These are phyloP conservation scores for Lethrus apterus DNA, from an alignment of 1,140 invertebrate species.

Conservation along the genomic window DNA sequence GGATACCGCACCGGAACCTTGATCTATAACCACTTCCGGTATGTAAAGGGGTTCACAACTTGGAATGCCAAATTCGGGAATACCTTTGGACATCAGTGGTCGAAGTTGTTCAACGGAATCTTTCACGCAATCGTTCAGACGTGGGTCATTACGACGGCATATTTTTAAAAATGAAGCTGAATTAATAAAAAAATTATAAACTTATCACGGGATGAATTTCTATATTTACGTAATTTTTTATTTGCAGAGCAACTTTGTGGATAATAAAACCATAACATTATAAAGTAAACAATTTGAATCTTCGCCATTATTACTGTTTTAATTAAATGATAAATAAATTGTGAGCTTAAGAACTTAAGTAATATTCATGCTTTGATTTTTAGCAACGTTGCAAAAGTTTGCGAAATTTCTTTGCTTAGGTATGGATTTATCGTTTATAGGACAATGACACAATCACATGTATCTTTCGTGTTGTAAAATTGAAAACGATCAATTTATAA, in stretches of 20 bases:
- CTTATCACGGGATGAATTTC: not conserved
- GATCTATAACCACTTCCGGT: slow-evolving; percentile 48
- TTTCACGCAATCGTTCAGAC: slow-evolving; percentile 40
- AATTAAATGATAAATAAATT: not conserved
- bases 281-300: not conserved
- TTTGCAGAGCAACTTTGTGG: not conserved
- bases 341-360: no score
- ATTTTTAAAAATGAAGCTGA: slow-evolving; percentile 39
- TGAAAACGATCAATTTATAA: not conserved
- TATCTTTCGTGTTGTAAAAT: not conserved
- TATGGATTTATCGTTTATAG: not conserved
- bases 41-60: slow-evolving; percentile 52
- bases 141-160: slow-evolving; percentile 38
- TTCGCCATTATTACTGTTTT: not conserved
- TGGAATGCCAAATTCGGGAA: slow-evolving; percentile 50
- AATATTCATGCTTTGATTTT: no score
- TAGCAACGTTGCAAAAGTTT: not conserved
- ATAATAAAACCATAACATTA: not conserved
- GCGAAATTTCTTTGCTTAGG: not conserved
- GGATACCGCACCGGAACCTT: slow-evolving; percentile 52
- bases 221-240: slow-evolving; percentile 1
- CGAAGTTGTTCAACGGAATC: slow-evolving; percentile 41
- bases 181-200: slow-evolving; percentile 4
- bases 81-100: slow-evolving; percentile 45
- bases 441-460: not conserved